Conservation (phyloP, 1,140 invertebrate species). For the Oryctes rhinoceros region DNA sequence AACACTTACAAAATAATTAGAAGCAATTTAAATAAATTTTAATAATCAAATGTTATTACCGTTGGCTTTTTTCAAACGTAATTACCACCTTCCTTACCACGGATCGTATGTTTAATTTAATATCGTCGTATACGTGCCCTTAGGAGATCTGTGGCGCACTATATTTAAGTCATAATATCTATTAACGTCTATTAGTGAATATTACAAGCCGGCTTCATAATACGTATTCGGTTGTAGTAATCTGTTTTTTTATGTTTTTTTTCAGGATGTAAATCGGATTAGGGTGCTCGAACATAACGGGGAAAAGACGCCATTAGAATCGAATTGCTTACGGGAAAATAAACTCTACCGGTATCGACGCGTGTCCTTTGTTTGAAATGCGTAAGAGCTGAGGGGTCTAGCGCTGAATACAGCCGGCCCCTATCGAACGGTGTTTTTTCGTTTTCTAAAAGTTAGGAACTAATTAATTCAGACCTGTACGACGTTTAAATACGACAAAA, state of each 20-base stretch:
- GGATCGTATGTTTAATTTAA: slow-evolving; percentile 36
- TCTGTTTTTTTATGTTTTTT: not conserved
- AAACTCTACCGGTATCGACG: slow-evolving; percentile 11
- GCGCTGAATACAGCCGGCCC: not conserved
- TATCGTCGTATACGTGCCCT: slow-evolving; percentile 8
- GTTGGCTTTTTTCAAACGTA: not conserved
- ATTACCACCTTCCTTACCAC: slow-evolving; percentile 28
- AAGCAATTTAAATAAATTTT: slow-evolving; percentile 36
- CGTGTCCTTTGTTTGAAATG: slow-evolving; percentile 24
- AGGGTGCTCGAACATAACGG: slow-evolving; percentile 14
- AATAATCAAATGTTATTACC: slow-evolving; percentile 36
- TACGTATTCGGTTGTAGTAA: not conserved
- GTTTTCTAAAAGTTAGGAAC: too few relatives aligned
- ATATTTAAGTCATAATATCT: slow-evolving; percentile 37
- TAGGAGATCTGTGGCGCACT: slow-evolving; percentile 23
- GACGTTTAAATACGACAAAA: too few relatives aligned
- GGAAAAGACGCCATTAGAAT: slow-evolving; percentile 26
- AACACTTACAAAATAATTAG: slow-evolving; percentile 32
- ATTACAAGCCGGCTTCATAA: slow-evolving; percentile 11
- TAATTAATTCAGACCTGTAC: too few relatives aligned
- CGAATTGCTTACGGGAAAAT: slow-evolving; percentile 33
- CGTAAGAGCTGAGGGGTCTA: not conserved
- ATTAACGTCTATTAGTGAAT: slow-evolving; percentile 35
- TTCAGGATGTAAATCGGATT: slow-evolving; percentile 34
- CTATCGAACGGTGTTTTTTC: not conserved